phyloP scores from a whole-genome alignment of 2,797 vertebrate species.

The Falco novaeseelandiae region DNA sequence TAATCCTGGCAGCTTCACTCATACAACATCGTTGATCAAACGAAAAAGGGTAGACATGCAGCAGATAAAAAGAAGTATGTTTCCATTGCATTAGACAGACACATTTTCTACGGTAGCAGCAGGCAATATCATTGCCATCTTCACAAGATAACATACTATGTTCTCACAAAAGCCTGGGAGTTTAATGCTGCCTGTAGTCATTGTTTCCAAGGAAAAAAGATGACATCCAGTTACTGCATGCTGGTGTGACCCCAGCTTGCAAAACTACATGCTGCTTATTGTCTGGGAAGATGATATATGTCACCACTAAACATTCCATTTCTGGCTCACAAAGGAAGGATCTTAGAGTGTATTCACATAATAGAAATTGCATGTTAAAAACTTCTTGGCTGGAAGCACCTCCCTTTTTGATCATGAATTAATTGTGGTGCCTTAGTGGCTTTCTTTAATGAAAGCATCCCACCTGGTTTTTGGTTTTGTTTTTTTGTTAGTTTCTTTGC shows the following conservation, averaged over 20 bases:
- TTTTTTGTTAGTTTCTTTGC: not conserved
- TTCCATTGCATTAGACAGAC: not conserved
- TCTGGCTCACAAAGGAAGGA: slow-evolving; percentile 13
- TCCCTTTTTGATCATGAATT: slow-evolving; percentile 31
- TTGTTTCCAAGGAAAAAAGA: slow-evolving; percentile 51
- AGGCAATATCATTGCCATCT: not conserved
- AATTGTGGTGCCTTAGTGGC: not conserved
- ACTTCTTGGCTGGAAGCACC: not conserved
- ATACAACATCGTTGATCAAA: not conserved
- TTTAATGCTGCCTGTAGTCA: not conserved
- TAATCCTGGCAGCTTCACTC: not conserved
- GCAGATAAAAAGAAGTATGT: not conserved
- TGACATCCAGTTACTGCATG: slow-evolving; percentile 9
- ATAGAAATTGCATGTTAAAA: slow-evolving; percentile 2
- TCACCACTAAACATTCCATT: slow-evolving; percentile 7
- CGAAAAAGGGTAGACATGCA: not conserved
- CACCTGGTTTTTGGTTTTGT: not conserved
- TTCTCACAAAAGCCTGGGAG: not conserved
- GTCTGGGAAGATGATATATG: slow-evolving; percentile 28
- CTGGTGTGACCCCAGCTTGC: slow-evolving; percentile 5
- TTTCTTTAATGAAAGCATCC: slow-evolving; percentile 19
- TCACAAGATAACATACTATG: not conserved
- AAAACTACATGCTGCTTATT: slow-evolving; percentile 5
- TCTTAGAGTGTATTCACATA: not conserved
- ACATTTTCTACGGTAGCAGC: not conserved